Evolutionary conservation across 2,113 vertebrate genomes (phyloP).

Genomic region (Nesoenas mayeri): DNA sequence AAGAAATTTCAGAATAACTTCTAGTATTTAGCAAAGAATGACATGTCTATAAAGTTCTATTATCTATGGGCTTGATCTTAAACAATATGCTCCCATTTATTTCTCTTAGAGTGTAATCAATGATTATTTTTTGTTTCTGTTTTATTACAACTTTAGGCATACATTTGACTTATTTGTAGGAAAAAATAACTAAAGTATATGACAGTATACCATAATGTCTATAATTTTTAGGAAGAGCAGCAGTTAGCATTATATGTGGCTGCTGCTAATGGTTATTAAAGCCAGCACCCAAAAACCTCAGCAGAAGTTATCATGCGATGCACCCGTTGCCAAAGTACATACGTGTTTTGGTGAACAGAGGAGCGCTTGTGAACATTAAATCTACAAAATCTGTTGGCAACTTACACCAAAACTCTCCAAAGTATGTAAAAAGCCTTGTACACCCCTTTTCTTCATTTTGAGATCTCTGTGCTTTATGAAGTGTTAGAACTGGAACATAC

Average conservation of each 20-base stretch:
- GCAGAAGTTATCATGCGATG: neutral
- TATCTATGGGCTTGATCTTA: neutral
- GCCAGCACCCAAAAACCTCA: neutral
- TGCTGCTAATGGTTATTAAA: neutral
- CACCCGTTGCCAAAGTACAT: neutral
- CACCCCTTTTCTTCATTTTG: neutral
- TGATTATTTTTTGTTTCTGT: neutral
- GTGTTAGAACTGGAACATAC: constrained; percentile 44
- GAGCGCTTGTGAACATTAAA: neutral
- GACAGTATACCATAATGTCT: neutral
- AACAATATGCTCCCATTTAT: neutral
- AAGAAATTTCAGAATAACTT: neutral
- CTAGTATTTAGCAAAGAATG: neutral
- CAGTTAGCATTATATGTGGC: neutral
- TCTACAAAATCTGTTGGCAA: neutral
- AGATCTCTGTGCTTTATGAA: constrained; percentile 58
- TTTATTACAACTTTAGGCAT: neutral
- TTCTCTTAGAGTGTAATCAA: neutral
- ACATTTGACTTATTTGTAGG: neutral
- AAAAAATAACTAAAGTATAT: neutral
- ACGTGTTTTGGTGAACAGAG: neutral
- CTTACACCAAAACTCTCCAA: neutral
- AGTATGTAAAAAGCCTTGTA: neutral
- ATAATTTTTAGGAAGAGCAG: neutral
- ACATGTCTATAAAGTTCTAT: neutral